phyloP scores from a whole-genome alignment of 2,888 invertebrate species.

The Eupithecia exiguata region DNA sequence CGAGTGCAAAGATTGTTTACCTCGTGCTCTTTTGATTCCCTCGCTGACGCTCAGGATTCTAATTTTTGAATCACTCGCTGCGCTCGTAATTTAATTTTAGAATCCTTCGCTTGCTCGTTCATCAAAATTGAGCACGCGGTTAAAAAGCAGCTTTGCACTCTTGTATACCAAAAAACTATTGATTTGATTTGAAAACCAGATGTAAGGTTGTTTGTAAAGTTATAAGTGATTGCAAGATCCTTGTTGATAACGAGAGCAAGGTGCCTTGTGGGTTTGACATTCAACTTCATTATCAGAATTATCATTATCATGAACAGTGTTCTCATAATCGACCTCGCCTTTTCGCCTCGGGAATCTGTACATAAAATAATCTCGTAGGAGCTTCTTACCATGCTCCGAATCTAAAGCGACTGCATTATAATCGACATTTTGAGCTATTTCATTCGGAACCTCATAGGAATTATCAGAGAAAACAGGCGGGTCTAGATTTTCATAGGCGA shows the following conservation, averaged over 20 bases:
- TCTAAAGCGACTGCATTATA: background rate
- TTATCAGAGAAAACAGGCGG: background rate
- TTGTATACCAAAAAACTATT: too few species aligned
- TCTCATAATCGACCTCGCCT: background rate
- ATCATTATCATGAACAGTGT: background rate
- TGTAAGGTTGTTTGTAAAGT: background rate
- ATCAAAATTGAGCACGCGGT: too few species aligned
- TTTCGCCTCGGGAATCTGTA: background rate
- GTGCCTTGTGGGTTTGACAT: background rate
- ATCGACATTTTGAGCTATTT: background rate
- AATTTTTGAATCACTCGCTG: too few species aligned
- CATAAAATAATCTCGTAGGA: background rate
- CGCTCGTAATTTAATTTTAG: too few species aligned
- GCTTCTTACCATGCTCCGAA: background rate
- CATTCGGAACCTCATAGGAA: background rate
- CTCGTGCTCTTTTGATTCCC: too few species aligned
- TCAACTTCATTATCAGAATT: background rate
- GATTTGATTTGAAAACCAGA: too few species aligned
- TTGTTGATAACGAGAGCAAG: background rate
- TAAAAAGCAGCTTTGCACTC: too few species aligned
- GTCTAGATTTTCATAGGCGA: background rate
- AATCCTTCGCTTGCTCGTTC: too few species aligned
- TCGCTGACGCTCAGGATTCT: too few species aligned
- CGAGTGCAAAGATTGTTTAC: too few species aligned
- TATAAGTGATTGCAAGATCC: background rate